Conservation (phyloP, 2,888 invertebrate genomes). For the Drosophila eohydei region DNA sequence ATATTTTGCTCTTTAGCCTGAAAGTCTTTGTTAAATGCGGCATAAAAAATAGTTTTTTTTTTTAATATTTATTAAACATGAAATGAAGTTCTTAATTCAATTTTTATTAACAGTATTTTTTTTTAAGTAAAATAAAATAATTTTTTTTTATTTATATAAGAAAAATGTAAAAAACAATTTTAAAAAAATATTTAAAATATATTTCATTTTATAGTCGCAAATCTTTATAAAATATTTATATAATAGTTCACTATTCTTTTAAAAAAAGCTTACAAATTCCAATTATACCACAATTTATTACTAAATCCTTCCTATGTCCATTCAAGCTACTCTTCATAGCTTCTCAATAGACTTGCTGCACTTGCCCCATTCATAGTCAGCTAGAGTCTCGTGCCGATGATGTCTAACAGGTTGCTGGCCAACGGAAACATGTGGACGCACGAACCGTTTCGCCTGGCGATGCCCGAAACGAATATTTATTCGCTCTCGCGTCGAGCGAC, state of each 20-base stretch:
- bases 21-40: not conserved
- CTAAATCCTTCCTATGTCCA: not conserved
- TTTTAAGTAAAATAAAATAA: no score
- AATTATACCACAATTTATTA: no score
- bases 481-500: not conserved
- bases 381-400: slow-evolving; percentile 10
- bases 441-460: slow-evolving; percentile 23
- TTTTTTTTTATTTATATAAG: no score
- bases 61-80: not conserved
- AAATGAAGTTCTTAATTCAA: no score
- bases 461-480: slow-evolving; percentile 5
- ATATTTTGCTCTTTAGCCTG: slow-evolving; percentile 40
- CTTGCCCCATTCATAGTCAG: slow-evolving; percentile 3
- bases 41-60: not conserved
- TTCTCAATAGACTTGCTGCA: not conserved
- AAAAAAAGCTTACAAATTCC: no score
- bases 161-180: no score
- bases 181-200: no score
- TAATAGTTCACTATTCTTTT: no score
- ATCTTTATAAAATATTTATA: no score
- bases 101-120: no score
- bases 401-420: slow-evolving; percentile 77
- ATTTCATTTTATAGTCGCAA: no score
- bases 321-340: not conserved
- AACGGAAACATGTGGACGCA: slow-evolving; percentile 74